A percentile compares a stretch with the other conserved stretches of the same genome.
phyloP scores from a whole-genome alignment of 2,888 invertebrate genomes.

The Labia minor region DNA sequence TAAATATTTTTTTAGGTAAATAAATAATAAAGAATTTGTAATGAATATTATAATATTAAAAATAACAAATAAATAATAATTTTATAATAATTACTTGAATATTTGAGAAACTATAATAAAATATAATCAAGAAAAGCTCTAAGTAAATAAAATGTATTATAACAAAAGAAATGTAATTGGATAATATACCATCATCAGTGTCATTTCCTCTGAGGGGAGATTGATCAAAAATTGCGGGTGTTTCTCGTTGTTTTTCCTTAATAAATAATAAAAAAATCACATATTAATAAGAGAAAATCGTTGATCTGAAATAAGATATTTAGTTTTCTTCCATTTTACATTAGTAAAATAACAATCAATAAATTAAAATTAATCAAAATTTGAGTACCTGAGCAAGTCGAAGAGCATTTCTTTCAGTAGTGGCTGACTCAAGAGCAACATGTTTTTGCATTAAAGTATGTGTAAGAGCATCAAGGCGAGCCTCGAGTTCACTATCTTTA shows the following conservation, averaged over 20 bases:
- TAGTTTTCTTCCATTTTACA: conserved; percentile 73
- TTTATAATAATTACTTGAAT: too few species aligned
- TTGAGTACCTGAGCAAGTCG: conserved; percentile 41
- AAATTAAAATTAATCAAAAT: too few species aligned
- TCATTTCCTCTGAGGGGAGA: conserved; percentile 42
- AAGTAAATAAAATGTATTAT: too few species aligned
- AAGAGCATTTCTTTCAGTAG: conserved; percentile 77
- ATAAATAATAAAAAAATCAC: conserved; percentile 27
- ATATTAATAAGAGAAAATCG: background rate
- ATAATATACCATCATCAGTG: conserved; percentile 50
- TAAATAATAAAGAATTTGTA: too few species aligned
- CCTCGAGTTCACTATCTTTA: conserved; percentile 37
- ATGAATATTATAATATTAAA: too few species aligned
- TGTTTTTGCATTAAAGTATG: conserved; percentile 79
- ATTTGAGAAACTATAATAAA: too few species aligned
- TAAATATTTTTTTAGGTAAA: too few species aligned
- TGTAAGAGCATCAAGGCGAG: conserved; percentile 52
- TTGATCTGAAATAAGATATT: too few species aligned
- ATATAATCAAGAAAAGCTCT: too few species aligned
- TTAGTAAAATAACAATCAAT: too few species aligned
- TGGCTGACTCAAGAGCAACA: conserved; percentile 65
- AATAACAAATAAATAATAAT: background rate
- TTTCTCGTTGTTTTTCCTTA: conserved; percentile 50
- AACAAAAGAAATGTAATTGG: too few species aligned
- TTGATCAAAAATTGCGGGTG: conserved; percentile 42